Percentiles rank a stretch among this genome's conserved stretches.
phyloP scores from a whole-genome alignment of 2,797 vertebrate genomes.

The Manis crassicaudata region DNA sequence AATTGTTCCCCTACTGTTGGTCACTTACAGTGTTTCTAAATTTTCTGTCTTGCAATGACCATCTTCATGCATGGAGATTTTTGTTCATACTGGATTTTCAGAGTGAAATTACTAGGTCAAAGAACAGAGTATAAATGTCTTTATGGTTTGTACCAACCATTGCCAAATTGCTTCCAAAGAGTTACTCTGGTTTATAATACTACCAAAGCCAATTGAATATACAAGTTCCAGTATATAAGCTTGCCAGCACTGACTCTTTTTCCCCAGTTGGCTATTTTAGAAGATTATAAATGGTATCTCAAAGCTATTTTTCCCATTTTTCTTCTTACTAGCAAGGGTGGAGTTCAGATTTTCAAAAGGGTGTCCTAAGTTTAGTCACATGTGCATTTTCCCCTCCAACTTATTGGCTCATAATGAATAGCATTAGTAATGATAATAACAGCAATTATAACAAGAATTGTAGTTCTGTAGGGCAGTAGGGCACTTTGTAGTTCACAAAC shows the following conservation, averaged over 20 bases:
- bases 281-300: slow-evolving; percentile 8
- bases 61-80: background rate
- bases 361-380: background rate
- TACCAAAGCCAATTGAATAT: background rate
- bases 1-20: background rate
- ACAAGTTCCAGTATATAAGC: background rate
- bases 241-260: background rate
- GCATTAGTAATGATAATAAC: background rate
- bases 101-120: background rate
- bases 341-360: slow-evolving; percentile 13
- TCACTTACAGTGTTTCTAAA: background rate
- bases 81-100: background rate
- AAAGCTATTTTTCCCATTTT: slow-evolving; percentile 39
- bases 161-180: background rate
- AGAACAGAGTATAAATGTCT: background rate
- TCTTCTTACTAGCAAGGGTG: slow-evolving; percentile 41
- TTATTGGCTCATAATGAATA: background rate
- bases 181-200: background rate
- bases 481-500: background rate
- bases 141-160: background rate
- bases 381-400: background rate
- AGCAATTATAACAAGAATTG: background rate
- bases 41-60: background rate
- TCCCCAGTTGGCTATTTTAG: background rate
- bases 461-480: background rate